Evolutionary conservation across 2,797 vertebrate species (phyloP).

Genomic region (Mormyrops boulengeri): DNA sequence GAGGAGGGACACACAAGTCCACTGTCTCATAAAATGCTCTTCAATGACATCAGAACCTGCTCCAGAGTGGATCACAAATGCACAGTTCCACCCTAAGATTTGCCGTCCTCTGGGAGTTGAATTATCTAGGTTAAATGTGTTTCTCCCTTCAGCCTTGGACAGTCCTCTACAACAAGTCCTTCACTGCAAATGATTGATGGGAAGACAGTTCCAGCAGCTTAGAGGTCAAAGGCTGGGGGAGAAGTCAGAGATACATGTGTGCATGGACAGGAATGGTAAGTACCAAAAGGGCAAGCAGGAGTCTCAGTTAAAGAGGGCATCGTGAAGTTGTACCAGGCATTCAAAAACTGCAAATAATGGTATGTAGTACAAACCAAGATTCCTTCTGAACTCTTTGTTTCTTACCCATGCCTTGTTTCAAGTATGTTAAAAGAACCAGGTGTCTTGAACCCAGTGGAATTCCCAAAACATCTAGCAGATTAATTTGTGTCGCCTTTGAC

Average conservation of each 20-base stretch:
- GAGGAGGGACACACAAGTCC: not conserved
- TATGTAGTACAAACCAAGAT: not conserved
- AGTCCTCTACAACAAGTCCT: not conserved
- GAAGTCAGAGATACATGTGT: not conserved
- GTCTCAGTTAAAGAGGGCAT: not conserved
- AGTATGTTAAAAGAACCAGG: not conserved
- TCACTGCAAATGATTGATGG: not conserved
- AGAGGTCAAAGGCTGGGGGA: conserved; percentile 10
- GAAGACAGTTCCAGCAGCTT: not conserved
- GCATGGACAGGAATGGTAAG: not conserved
- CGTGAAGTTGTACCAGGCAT: not conserved
- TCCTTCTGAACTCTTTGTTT: not conserved
- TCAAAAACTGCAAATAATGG: not conserved
- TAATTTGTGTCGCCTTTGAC: not conserved
- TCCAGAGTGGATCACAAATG: not conserved
- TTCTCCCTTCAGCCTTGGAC: not conserved
- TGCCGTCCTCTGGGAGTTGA: not conserved
- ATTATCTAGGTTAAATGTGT: not conserved
- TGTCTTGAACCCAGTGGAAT: not conserved
- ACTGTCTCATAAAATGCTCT: not conserved
- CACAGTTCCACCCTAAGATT: not conserved
- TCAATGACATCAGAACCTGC: not conserved
- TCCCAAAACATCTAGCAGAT: not conserved
- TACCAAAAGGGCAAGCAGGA: not conserved
- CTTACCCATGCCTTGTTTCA: not conserved